These are phyloP conservation scores for Adoxophyes honmai DNA, from an alignment of 1,140 invertebrate species.

Conservation along the genomic window DNA sequence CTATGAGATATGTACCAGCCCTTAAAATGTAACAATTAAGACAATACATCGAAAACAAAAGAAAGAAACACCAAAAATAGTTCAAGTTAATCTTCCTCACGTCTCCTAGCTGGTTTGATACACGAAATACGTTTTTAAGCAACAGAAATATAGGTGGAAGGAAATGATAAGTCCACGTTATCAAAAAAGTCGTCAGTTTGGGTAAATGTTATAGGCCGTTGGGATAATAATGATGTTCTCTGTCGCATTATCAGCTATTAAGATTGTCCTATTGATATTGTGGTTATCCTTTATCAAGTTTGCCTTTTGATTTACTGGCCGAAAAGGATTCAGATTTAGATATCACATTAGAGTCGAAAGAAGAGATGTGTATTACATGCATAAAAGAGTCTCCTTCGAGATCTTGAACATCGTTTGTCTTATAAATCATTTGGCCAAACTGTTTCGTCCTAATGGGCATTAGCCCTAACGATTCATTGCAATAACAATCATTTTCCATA, in stretches of 20 bases:
- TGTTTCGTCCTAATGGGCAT: too few species aligned
- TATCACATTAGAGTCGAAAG: too few species aligned
- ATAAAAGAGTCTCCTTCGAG: too few species aligned
- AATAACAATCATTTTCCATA: too few species aligned
- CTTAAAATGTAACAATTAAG: slow-evolving; percentile 63
- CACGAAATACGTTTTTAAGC: slow-evolving; percentile 54
- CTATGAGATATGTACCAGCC: too few species aligned
- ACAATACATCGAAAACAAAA: slow-evolving; percentile 40
- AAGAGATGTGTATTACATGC: too few species aligned
- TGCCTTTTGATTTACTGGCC: neutral
- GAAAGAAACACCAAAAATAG: slow-evolving; percentile 24
- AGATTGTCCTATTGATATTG: neutral
- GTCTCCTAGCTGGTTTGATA: slow-evolving; percentile 54
- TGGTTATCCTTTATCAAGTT: neutral
- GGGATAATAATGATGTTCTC: slow-evolving; percentile 21
- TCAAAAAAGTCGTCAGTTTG: slow-evolving; percentile 17
- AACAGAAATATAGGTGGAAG: slow-evolving; percentile 31
- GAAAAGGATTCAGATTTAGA: too few species aligned
- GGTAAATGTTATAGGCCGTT: slow-evolving; percentile 30
- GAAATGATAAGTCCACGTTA: slow-evolving; percentile 22
- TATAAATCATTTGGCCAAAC: too few species aligned
- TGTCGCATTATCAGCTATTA: slow-evolving; percentile 17
- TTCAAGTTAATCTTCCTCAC: slow-evolving; percentile 52
- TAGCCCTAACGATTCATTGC: too few species aligned
- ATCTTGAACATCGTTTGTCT: too few species aligned